Evolutionary conservation across 2,113 vertebrate genomes (phyloP), one percentile per base, ranked within the genome.

Genomic region (Todiramphus saurophagus): DNA sequence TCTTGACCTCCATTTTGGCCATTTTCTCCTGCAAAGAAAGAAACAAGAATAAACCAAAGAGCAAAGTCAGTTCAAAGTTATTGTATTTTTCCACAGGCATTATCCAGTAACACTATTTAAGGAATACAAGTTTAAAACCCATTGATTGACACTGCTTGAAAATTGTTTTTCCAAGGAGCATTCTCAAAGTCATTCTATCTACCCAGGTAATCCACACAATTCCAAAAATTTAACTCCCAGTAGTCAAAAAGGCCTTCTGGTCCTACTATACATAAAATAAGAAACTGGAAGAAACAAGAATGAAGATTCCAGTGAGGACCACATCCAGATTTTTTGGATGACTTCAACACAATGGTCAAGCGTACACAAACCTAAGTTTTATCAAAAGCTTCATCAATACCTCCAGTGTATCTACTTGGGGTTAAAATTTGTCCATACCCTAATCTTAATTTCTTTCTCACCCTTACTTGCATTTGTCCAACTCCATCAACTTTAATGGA

Each of bases 1-100:
- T 99, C 95, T 99, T 99, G 97, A 98, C 99, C 98, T 99, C 99
- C 99, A 99, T 99, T 94, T 99, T 99, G 98, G 98, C 98, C 99
- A 99, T 98, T 89, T 96, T 98, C 70, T 97, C 94, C 97, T 98
- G 97, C 96, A 97, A 72, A 30, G 73, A 96, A 46, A 96, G 46
- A 92, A 72, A 66, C 0, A 19, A 86, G 16, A 35, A 51, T 19
- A 81, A 72, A 69, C 83, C 60, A 69, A 66, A 63, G 24, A 70
- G 13, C 7, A 78, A 73, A 43, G 8, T 59, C n/a, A 89, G 58
- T 51, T 55, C 11, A n/a, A 66, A 50, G 63, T 53, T 30, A 50
- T 24, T 78, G 14, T 41, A 13, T 81, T 83, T 48, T 35, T 58
- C 60, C 77, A 66, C 20, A 66, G 31, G 16, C 30, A 51, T 48